Evolutionary conservation across 92 coral and sea anemone species (phyloP).

Genomic region (Metridium senile): DNA sequence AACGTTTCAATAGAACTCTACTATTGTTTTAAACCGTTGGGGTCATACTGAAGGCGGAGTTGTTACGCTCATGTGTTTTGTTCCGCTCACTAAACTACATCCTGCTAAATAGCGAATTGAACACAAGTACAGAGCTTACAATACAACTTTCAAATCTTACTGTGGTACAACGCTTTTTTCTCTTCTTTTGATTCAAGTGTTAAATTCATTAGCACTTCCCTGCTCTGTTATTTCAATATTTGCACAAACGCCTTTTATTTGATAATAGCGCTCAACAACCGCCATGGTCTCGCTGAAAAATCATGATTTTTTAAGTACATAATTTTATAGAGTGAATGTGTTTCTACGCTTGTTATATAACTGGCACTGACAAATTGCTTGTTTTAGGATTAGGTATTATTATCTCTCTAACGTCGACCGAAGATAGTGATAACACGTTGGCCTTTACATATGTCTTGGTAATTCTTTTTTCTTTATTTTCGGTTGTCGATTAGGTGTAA

Average conservation of each 20-base stretch:
- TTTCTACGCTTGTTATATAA: too few species aligned
- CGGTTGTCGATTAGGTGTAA: not conserved
- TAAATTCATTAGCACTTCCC: conserved; percentile 25
- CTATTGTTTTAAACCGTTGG: conserved; percentile 3
- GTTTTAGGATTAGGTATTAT: too few species aligned
- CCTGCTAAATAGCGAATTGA: conserved; percentile 11
- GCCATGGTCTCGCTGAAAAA: not conserved
- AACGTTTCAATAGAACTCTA: conserved; percentile 5
- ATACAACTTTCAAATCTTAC: conserved; percentile 14
- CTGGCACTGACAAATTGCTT: too few species aligned
- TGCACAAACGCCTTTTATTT: not conserved
- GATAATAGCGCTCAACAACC: not conserved
- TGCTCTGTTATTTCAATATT: conserved; percentile 1
- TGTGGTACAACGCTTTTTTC: conserved; percentile 2
- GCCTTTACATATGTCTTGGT: not conserved
- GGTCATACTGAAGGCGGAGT: conserved; percentile 31
- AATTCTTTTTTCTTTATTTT: not conserved
- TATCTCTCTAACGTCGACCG: too few species aligned
- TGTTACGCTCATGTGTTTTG: conserved; percentile 26
- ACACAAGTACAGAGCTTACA: conserved; percentile 22
- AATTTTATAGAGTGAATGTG: not conserved
- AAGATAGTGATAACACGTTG: not conserved
- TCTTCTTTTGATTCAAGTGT: conserved; percentile 12
- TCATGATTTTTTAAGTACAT: not conserved
- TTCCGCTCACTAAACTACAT: conserved; percentile 18